These are phyloP conservation scores for Steinernema hermaphroditum DNA, from an alignment of 2,888 invertebrate genomes.

Conservation along the genomic window DNA sequence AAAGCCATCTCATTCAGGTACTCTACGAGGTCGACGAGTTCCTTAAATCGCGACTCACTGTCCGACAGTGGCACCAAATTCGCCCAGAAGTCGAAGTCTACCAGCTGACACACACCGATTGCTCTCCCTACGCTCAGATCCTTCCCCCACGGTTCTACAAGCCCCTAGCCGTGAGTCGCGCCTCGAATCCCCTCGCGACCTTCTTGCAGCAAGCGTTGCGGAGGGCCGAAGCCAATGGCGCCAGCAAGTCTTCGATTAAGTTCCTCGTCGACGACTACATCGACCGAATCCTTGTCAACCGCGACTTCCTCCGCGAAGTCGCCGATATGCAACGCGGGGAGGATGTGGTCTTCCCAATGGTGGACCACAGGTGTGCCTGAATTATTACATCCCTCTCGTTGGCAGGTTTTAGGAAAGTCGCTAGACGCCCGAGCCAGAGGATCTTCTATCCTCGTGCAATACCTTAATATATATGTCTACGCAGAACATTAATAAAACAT, in stretches of 20 bases:
- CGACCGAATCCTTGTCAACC: constrained; percentile 27
- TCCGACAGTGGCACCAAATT: constrained; percentile 30
- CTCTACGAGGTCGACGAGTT: constrained; percentile 5
- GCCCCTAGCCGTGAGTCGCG: constrained; percentile 28
- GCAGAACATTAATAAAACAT: no score
- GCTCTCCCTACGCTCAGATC: constrained; percentile 33
- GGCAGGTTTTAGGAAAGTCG: no score
- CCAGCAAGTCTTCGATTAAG: constrained; percentile 32
- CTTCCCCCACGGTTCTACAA: constrained; percentile 33
- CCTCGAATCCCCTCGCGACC: neutral
- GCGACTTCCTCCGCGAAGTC: neutral
- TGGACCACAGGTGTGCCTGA: neutral
- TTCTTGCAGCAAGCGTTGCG: constrained; percentile 34
- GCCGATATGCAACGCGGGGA: neutral
- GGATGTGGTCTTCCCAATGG: neutral
- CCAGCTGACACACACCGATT: constrained; percentile 28
- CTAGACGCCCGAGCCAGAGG: no score
- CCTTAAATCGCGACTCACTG: constrained; percentile 29
- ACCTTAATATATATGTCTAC: no score
- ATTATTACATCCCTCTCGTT: no score
- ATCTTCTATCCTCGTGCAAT: no score
- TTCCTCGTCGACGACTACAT: constrained; percentile 36
- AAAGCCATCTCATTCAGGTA: constrained; percentile 25
- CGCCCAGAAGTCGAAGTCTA: constrained; percentile 31
- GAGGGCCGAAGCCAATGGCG: constrained; percentile 29